Evolutionary conservation across 2,113 vertebrate species (phyloP), one percentile per base, ranked within the genome.

Genomic region (Cyanoramphus novaezelandiae): DNA sequence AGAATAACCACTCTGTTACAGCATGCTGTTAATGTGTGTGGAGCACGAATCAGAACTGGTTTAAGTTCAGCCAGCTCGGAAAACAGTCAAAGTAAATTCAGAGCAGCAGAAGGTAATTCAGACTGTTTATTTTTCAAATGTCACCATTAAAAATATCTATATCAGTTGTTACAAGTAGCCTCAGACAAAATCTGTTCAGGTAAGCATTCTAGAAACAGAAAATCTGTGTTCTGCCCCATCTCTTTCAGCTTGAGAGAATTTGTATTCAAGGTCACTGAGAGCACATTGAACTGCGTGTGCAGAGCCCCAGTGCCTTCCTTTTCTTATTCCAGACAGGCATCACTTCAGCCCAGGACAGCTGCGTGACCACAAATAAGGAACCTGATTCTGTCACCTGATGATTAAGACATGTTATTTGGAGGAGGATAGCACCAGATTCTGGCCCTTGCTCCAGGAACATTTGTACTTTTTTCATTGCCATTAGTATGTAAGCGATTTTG

Each of bases 201-300:
- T 60, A 31, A 75, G 17, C 17, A 17, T 13, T 67, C 29, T 27
- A 33, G 57, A 85, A 77, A 52, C 10, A 50, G 23, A 76, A 85
- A 65, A 79, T 11, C 49, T 64, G 13, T 60, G 47, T 43, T 79
- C 62, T 68, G 17, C 3, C 9, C 5, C 29, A 60, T 7, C 19
- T 53, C 50, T 59, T 64, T 71, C 44, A 60, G 3, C 43, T 28
- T 55, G 29, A 78, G 31, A 84, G 35, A 65, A 85, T 68, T 82
- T 93, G 29, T 79, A 47, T 95, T 95, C 13, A 0, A 39, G 17
- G 37, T 86, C 47, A 68, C 77, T 67, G 69, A 59, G 21, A 74
- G 3, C 0, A 0, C 4, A 1, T 47, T 71, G 62, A 79, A 60
- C 33, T 82, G 62, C 20, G 12, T 37, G 18, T 1, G 1, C 25